Conservation (phyloP, 2,797 vertebrate species). For the Hoplostethus atlanticus region DNA sequence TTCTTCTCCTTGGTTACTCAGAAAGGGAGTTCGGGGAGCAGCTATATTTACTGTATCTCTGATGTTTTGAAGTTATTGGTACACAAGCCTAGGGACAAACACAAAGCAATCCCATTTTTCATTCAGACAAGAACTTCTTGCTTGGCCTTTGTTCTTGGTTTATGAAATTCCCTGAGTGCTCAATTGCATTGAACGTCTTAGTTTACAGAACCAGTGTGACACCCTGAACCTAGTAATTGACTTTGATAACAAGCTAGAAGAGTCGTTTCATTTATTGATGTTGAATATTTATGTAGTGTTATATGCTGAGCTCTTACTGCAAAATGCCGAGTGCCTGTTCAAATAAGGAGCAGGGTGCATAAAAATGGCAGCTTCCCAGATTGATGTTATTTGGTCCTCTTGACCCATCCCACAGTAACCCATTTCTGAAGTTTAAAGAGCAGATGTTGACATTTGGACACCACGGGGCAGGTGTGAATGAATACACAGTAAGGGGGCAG, state of each 20-base stretch:
- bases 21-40: conserved; percentile 62
- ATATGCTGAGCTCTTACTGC: conserved; percentile 14
- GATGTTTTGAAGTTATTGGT: conserved; percentile 77
- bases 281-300: conserved; percentile 46
- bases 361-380: not conserved
- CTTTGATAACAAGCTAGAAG: conserved; percentile 63
- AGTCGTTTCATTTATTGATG: conserved; percentile 53
- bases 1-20: conserved; percentile 57
- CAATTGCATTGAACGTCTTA: conserved; percentile 64
- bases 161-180: conserved; percentile 70
- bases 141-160: conserved; percentile 69
- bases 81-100: conserved; percentile 77
- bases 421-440: conserved; percentile 27
- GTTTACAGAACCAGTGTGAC: conserved; percentile 61
- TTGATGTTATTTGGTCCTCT: conserved; percentile 7
- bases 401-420: conserved; percentile 39
- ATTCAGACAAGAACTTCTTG: conserved; percentile 70
- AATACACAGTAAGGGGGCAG: not conserved
- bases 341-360: conserved; percentile 4
- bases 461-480: not conserved
- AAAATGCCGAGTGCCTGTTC: conserved; percentile 19
- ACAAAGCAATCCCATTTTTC: conserved; percentile 77
- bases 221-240: conserved; percentile 64
- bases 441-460: conserved; percentile 33
- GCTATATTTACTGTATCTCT: conserved; percentile 70